Evolutionary conservation across 37 sponge, comb jelly and placozoan species (phyloP).

Genomic region (Bolinopsis microptera): DNA sequence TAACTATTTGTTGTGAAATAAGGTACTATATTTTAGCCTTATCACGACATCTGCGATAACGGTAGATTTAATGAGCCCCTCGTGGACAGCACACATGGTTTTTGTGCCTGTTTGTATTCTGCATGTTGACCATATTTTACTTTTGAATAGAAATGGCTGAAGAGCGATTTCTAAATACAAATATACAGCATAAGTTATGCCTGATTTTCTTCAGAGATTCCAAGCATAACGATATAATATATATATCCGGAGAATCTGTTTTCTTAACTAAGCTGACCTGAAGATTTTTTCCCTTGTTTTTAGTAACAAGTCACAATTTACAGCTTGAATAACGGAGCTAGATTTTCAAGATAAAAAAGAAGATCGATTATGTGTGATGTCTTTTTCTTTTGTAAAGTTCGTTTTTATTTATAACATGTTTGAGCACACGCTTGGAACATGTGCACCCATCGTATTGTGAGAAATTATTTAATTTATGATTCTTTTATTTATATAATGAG

Average conservation of each 20-base stretch:
- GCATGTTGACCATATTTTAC: not conserved
- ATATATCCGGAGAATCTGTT: not conserved
- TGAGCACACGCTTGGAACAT: not conserved
- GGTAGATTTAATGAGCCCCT: too few relatives aligned
- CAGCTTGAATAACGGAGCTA: not conserved
- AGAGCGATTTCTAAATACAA: not conserved
- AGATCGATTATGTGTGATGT: not conserved
- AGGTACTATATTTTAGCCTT: too few relatives aligned
- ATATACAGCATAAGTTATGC: not conserved
- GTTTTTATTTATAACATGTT: not conserved
- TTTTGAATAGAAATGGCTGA: not conserved
- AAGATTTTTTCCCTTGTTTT: not conserved
- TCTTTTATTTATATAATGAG: slow-evolving; percentile 24
- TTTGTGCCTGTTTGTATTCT: not conserved
- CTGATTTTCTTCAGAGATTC: too few relatives aligned
- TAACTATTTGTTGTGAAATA: too few relatives aligned
- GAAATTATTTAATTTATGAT: slow-evolving; percentile 54
- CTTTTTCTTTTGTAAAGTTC: not conserved
- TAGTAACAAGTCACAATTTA: not conserved
- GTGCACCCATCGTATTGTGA: not conserved
- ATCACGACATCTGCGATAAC: too few relatives aligned
- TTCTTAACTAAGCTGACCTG: not conserved
- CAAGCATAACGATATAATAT: too few relatives aligned
- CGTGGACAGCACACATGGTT: too few relatives aligned
- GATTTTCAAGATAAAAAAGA: not conserved